Base-by-base conservation (phyloP, 2,888 invertebrate genomes). In the Andrena bicolor region DNA sequence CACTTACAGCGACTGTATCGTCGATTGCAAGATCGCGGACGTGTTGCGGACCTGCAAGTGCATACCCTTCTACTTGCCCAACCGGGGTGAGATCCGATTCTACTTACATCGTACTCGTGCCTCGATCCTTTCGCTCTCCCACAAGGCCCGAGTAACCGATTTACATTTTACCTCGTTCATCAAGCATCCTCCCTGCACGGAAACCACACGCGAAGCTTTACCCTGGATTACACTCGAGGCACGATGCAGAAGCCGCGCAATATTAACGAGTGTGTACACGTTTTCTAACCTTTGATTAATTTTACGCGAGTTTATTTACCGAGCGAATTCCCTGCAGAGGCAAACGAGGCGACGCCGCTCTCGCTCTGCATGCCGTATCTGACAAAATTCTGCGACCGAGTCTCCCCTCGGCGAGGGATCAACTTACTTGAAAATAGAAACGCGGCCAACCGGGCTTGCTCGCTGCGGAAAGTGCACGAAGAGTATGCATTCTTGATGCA, bases 1-100 rank as follows among this genome's bases (percentile, higher is more conserved):
- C 87, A 95, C 96, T 2, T 96, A 95, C 90, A 95, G 95, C 82
- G 94, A 96, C 65, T 96, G 96, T 88, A 94, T 96, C 61, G 94
- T 95, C n/a, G 93, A 94, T 30, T 96, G 96, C 87, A 94, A 95
- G 0, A 94, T 95, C 0, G 91, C 92, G 20, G 94, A 95, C 6
- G 92, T 96, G 0, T 91, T 93, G 69, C 94, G 95, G 0, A 91
- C 95, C 0, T 96, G 96, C 88, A 94, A 94, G 48, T 96, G 96
- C 83, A 92, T 95, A 8, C 96, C 96, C 0, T 96, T 95, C 90
- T 95, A 94, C 89, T 89, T 95, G 70, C 95, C 96, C 0, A 88
- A 86, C n/a, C 87, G 89, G 0, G 84, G 91, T 89, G 65, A 77
- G 66, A 30, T 71, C 20, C 8, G n/a, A 7, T 51, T 51, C 3